Base-by-base conservation (phyloP, 1,140 invertebrate genomes). In the Laupala kohalensis region DNA sequence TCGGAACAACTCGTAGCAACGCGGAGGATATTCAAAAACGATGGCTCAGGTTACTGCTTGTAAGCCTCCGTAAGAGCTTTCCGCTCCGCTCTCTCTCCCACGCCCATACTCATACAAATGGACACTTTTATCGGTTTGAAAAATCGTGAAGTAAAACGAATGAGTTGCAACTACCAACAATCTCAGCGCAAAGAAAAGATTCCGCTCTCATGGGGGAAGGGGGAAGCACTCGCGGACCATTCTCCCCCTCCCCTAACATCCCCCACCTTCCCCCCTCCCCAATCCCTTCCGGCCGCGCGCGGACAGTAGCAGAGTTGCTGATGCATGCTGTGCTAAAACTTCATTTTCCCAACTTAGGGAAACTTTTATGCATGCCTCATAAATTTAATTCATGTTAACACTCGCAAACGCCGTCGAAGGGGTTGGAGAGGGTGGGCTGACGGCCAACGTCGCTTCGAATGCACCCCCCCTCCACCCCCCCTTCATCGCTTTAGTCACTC, bases 321-420 rank as follows among this genome's bases (percentile, higher is more conserved):
- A 70, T 62, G n/a, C 29, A 63, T 28, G 65, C 66, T 62, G 25
- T 64, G 28, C 71, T 72, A 68, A 72, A 72, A 72, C 70, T 72
- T 72, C 67, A 72, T 72, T 72, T 72, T 72, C 67, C 71, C 67
- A 72, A 72, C 65, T 72, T 72, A 62, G 24, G 71, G 71, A 72
- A 72, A 72, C 71, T 72, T 72, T 72, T 72, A 72, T 72, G 67
- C 71, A 72, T 72, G 71, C 65, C 67, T 72, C 71, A 72, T 72
- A 72, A 72, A 72, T 67, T 68, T 72, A 72, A 72, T 72, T 72
- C 71, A 72, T 72, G 71, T 67, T 72, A 72, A 72, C 65, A 67
- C 69, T 29, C 25, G 63, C 25, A 9, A 9, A 9, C 19, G 37
- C 37, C 37, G 37, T 19, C 9, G 37, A 19, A 2, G 37, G 37